Percentiles rank a stretch among this genome's conserved stretches.
phyloP scores from a whole-genome alignment of 2,113 vertebrate species.

The Eulemur macaco region DNA sequence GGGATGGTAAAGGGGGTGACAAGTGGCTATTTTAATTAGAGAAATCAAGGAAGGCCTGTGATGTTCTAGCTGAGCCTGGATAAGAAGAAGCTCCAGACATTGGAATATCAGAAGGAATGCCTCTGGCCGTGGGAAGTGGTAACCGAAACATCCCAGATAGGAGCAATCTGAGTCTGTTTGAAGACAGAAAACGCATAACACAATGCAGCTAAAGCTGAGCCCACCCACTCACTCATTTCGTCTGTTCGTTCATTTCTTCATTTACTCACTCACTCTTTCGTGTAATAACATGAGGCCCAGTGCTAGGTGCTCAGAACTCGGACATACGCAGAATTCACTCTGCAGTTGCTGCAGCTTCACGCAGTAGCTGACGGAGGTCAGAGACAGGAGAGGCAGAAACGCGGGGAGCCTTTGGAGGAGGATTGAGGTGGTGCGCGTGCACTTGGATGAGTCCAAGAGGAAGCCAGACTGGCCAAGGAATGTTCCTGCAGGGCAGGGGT shows the following conservation, averaged over 20 bases:
- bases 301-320: not conserved
- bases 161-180: not conserved
- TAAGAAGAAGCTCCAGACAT: not conserved
- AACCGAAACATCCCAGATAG: not conserved
- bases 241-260: not conserved
- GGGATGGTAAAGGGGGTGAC: not conserved
- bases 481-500: not conserved
- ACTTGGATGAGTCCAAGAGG: not conserved
- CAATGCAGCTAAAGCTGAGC: no score
- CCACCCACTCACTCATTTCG: no score
- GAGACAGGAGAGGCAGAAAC: not conserved
- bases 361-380: not conserved
- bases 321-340: fast-evolving
- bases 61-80: not conserved
- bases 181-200: not conserved
- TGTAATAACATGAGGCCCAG: not conserved
- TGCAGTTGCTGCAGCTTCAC: fast-evolving
- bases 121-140: no score
- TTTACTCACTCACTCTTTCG: not conserved
- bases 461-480: not conserved
- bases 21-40: not conserved
- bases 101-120: not conserved
- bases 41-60: not conserved
- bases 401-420: no score
- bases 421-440: fast-evolving